Base-by-base conservation (phyloP, 2,113 vertebrate genomes). In the Synodontis membranacea region DNA sequence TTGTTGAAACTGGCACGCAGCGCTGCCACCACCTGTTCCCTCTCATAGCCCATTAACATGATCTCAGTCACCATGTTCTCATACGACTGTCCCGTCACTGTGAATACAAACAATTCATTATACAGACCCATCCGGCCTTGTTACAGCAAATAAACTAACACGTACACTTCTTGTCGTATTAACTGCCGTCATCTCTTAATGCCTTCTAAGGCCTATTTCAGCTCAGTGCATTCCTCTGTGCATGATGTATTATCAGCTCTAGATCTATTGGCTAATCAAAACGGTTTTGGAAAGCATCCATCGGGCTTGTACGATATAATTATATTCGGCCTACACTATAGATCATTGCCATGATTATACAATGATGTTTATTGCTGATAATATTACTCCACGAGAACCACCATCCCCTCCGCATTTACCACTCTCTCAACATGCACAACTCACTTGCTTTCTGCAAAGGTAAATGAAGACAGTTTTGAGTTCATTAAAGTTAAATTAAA, bases 51-150 rank as follows among this genome's bases (percentile, higher is more conserved):
- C 97, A 99, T 98, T 80, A 98, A 96, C 97, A 98, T 98, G 93
- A 99, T 99, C 93, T 99, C 98, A 25, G 96, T 97, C 91, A 99
- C 97, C 97, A 99, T 99, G 91, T 97, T 97, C 89, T 99, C 98
- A 25, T 99, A 99, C 1, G 97, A 97, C 81, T 97, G 95, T 86
- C 97, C 97, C 0, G 98, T 99, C 91, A 99, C 98, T 98, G 72
- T 54, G 90, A 34, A 88, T 83, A 87, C 37, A 81, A 23, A 34
- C 74, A 31, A 76, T 17, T 31, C 42, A 28, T 46, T 46, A 46
- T 25, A 28, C 70, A 46, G 23, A 28, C 5, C 42, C 23, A 44
- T 74, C 23, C 23, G 4, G 9, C 15, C 12, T 31, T 31, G 31
- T 31, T 50, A 76, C 2, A 31, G 44, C 11, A 50, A 19, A 15